These are phyloP conservation scores for Chrysolina americana DNA, from an alignment of 2,888 invertebrate genomes.

Conservation along the genomic window DNA sequence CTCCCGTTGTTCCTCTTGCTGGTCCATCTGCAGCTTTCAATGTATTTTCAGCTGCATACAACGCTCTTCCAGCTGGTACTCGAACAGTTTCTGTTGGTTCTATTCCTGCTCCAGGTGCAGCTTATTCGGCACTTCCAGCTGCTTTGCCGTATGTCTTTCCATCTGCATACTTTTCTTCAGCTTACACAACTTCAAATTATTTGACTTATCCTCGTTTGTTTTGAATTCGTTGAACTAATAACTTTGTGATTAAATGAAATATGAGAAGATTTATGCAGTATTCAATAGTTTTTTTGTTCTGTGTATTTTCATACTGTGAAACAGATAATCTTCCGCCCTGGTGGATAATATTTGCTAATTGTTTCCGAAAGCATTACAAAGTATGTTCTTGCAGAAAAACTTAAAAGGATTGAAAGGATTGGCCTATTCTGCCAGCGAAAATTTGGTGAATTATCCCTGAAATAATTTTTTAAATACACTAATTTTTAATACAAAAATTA, in stretches of 20 bases:
- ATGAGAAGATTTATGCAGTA: neutral
- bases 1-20: neutral
- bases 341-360: no score
- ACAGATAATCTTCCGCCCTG: no score
- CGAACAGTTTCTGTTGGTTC: neutral
- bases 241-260: neutral
- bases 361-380: no score
- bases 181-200: slow-evolving; percentile 19
- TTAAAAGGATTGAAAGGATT: no score
- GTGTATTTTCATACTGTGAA: no score
- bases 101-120: neutral
- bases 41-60: neutral
- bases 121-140: slow-evolving; percentile 16
- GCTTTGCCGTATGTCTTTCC: neutral
- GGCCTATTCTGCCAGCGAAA: no score
- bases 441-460: no score
- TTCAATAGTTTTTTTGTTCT: no score
- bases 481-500: no score
- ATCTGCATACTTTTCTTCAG: slow-evolving; percentile 13
- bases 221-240: neutral
- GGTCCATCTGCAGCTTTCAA: neutral
- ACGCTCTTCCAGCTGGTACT: neutral
- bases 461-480: no score
- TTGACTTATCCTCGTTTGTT: neutral
- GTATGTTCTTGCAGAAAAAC: no score